Conservation (phyloP, 2,888 invertebrate genomes). For the Cephonodes hylas region DNA sequence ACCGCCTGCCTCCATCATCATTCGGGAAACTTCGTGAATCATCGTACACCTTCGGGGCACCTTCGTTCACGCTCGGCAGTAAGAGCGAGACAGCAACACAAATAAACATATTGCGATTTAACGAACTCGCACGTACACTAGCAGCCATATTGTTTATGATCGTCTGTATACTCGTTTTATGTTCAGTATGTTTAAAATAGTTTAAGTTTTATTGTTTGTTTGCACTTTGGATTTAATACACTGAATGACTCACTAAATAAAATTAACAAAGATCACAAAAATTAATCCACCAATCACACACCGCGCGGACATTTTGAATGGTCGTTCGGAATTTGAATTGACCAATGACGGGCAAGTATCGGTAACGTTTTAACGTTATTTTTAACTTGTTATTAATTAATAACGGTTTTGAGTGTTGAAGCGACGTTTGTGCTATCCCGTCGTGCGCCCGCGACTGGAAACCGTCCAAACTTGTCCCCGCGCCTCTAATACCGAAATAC, state of each 20-base stretch:
- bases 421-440: constrained; percentile 48
- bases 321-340: constrained; percentile 9
- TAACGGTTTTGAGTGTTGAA: constrained; percentile 34
- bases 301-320: not conserved
- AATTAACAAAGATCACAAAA: not conserved
- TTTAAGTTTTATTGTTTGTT: constrained; percentile 62
- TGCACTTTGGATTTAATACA: constrained; percentile 53
- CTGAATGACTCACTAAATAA: constrained; percentile 13
- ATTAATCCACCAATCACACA: not conserved
- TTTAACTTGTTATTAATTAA: constrained; percentile 15
- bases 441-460: constrained; percentile 66
- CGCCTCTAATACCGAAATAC: constrained; percentile 75
- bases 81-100: constrained; percentile 72
- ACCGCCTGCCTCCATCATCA: constrained; percentile 62
- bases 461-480: constrained; percentile 75
- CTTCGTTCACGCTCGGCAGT: constrained; percentile 66
- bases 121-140: constrained; percentile 68
- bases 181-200: constrained; percentile 60
- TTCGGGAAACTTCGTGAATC: constrained; percentile 54
- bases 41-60: constrained; percentile 59
- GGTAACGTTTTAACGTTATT: constrained; percentile 19
- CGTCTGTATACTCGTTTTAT: constrained; percentile 58
- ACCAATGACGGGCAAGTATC: constrained; percentile 14
- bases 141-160: constrained; percentile 74
- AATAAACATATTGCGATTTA: constrained; percentile 76